These are phyloP conservation scores for Petrocephalus microphthalmus DNA, from an alignment of 2,113 vertebrate species.

Conservation along the genomic window DNA sequence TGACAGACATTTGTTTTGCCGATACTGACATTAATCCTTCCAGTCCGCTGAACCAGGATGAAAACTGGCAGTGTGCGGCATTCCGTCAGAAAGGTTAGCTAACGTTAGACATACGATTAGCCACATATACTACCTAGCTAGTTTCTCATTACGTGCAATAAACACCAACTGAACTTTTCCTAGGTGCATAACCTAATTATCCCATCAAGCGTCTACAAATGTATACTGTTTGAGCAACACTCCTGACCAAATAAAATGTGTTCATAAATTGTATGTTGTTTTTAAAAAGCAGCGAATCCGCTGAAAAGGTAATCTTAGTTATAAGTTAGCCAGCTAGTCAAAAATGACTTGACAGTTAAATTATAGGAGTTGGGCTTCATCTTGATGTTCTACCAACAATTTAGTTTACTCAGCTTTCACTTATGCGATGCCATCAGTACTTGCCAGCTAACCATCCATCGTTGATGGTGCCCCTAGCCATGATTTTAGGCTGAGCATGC, in stretches of 20 bases:
- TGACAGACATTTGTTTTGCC: background rate
- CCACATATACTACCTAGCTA: background rate
- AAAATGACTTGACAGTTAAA: background rate
- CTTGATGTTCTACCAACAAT: background rate
- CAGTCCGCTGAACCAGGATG: background rate
- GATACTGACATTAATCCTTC: background rate
- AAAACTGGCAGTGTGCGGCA: background rate
- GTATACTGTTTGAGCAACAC: background rate
- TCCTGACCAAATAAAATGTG: background rate
- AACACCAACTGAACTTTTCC: constrained; percentile 3
- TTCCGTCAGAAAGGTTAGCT: background rate
- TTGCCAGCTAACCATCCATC: background rate
- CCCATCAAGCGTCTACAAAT: background rate
- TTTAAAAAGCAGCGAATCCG: background rate
- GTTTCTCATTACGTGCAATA: background rate
- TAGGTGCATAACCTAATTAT: background rate
- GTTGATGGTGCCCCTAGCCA: background rate
- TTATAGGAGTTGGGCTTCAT: background rate
- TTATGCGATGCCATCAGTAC: background rate
- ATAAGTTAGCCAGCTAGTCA: background rate
- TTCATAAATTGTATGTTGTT: background rate
- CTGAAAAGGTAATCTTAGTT: background rate
- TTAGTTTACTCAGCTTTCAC: background rate
- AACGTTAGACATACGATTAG: background rate
- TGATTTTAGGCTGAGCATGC: background rate